Evolutionary conservation across 2,888 invertebrate genomes (phyloP).

Genomic region (Cheilosia pagana): DNA sequence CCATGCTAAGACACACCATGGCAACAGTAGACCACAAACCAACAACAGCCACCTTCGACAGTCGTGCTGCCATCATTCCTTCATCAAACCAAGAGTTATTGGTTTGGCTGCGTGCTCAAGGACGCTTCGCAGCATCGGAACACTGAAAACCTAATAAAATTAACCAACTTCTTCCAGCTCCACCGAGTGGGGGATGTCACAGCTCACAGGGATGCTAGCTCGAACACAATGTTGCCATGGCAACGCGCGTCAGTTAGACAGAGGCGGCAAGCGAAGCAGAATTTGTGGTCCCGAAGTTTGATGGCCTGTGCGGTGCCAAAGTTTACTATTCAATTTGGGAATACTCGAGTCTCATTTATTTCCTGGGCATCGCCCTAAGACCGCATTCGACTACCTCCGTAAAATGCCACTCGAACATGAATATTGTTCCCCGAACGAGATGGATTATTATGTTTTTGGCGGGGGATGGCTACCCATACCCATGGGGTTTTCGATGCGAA

Average conservation of each 20-base stretch:
- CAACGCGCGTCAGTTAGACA: neutral
- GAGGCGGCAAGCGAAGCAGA: constrained; percentile 4
- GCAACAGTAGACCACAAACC: neutral
- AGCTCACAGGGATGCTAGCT: neutral
- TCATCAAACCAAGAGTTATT: constrained; percentile 28
- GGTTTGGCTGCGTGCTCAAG: neutral
- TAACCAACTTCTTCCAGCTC: constrained; percentile 28
- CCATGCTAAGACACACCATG: neutral
- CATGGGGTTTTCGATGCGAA: constrained; percentile 2
- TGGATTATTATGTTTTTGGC: constrained; percentile 55
- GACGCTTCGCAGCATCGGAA: neutral
- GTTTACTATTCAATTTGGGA: constrained; percentile 74
- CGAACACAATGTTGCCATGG: constrained; percentile 18
- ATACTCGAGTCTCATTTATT: constrained; percentile 70
- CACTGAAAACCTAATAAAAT: constrained; percentile 44
- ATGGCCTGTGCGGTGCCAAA: constrained; percentile 56
- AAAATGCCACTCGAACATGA: constrained; percentile 45
- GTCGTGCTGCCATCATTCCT: constrained; percentile 24
- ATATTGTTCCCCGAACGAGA: constrained; percentile 55
- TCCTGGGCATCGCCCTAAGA: constrained; percentile 42
- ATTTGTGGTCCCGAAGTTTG: constrained; percentile 56
- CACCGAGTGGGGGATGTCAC: neutral
- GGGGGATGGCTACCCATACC: neutral
- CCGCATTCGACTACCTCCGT: constrained; percentile 1
- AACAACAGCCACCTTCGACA: neutral